Conservation (phyloP, 2,797 vertebrate genomes). For the Scolopax bukidnonensis region DNA sequence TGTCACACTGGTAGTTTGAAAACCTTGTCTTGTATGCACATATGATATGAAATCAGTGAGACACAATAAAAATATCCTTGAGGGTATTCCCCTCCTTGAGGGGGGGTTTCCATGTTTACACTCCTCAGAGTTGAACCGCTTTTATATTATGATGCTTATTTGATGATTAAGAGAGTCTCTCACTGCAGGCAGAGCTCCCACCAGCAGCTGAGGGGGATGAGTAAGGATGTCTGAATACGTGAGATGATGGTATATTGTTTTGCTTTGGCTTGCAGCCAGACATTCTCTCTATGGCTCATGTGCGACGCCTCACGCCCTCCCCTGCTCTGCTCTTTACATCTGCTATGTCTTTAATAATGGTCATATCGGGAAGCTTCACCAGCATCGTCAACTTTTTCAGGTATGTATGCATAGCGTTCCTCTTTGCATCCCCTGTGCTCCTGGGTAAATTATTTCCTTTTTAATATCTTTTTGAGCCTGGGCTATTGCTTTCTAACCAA, state of each 20-base stretch:
- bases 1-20: neutral
- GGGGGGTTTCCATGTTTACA: neutral
- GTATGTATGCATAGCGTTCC: conserved; percentile 55
- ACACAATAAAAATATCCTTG: neutral
- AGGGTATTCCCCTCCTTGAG: neutral
- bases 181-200: neutral
- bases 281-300: conserved; percentile 88
- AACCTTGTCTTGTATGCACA: neutral
- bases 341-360: conserved; percentile 83
- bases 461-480: neutral
- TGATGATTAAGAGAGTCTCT: neutral
- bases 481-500: neutral
- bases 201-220: neutral
- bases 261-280: conserved; percentile 80
- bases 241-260: neutral
- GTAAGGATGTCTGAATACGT: neutral
- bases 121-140: fast-evolving
- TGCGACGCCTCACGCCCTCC: conserved; percentile 83
- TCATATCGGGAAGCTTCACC: conserved; percentile 86
- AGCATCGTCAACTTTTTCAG: conserved; percentile 89
- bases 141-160: neutral
- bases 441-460: neutral
- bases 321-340: conserved; percentile 90
- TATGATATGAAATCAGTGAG: neutral
- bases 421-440: neutral